phyloP scores from a whole-genome alignment of 2,888 invertebrate genomes.

The Polydesmus complanatus region DNA sequence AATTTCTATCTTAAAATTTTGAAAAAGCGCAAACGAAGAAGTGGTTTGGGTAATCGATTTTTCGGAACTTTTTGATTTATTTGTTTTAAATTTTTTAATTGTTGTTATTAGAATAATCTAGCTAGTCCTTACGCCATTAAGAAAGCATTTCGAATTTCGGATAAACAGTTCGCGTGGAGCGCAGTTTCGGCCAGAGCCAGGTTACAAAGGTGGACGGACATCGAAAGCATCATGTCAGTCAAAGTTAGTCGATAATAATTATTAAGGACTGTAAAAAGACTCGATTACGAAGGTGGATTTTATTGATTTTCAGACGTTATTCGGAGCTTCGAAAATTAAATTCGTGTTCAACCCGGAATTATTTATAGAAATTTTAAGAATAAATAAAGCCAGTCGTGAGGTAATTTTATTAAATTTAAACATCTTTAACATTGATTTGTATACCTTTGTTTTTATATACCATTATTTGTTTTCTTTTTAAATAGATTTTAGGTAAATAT shows the following conservation, averaged over 20 bases:
- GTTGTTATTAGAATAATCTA: neutral
- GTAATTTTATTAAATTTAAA: neutral
- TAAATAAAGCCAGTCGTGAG: neutral
- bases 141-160: neutral
- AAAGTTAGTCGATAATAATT: slow-evolving; percentile 10
- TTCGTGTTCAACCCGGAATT: slow-evolving; percentile 3
- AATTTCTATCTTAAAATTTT: no score
- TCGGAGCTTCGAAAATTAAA: slow-evolving; percentile 3
- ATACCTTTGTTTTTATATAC: no score
- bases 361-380: slow-evolving; percentile 2
- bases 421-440: no score
- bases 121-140: slow-evolving; percentile 3
- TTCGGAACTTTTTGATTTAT: neutral
- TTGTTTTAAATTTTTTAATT: no score
- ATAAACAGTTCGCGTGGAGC: slow-evolving; percentile 12
- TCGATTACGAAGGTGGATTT: neutral
- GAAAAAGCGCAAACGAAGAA: no score
- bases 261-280: neutral
- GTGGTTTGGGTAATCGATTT: neutral
- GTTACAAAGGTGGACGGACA: slow-evolving; percentile 6
- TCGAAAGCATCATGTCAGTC: slow-evolving; percentile 3
- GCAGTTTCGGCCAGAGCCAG: slow-evolving; percentile 9
- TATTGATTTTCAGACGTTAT: neutral
- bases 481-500: slow-evolving; percentile 3
- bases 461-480: no score